Evolutionary conservation across 1,140 invertebrate species (phyloP).

Genomic region (Drosophila pandora): DNA sequence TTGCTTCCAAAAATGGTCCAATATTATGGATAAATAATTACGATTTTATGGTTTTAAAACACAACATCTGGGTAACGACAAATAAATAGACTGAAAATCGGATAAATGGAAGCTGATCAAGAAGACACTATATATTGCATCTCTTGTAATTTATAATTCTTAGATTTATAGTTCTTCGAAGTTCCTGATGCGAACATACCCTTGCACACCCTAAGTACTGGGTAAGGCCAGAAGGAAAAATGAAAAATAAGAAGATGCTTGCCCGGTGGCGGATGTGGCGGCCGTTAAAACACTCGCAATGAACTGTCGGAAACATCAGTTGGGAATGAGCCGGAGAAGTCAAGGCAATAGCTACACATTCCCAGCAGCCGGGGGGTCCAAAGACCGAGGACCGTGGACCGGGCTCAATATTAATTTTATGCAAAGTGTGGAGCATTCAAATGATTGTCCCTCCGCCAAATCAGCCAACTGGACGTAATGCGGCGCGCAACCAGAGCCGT

Average conservation of each 20-base stretch:
- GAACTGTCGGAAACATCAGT: constrained; percentile 67
- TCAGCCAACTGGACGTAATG: constrained; percentile 64
- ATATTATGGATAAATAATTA: too few relatives aligned
- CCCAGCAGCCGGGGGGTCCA: background rate
- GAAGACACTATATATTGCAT: background rate
- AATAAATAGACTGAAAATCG: too few relatives aligned
- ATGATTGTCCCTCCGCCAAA: constrained; percentile 49
- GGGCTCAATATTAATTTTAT: constrained; percentile 73
- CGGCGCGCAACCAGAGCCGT: background rate
- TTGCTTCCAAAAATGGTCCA: too few relatives aligned
- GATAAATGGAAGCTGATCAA: background rate
- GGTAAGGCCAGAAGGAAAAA: constrained; percentile 4
- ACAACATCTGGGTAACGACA: too few relatives aligned
- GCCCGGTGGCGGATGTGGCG: constrained; percentile 64
- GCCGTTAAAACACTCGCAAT: constrained; percentile 78
- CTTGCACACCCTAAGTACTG: background rate
- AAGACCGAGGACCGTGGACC: background rate
- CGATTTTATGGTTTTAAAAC: too few relatives aligned
- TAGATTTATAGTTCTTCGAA: too few relatives aligned
- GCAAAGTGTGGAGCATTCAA: constrained; percentile 63
- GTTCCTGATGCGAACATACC: background rate
- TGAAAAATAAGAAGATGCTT: constrained; percentile 3
- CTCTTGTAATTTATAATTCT: too few relatives aligned
- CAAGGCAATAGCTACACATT: background rate
- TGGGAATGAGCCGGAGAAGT: background rate